Percentiles rank a stretch among this genome's conserved stretches.
Conservation (phyloP, 2,113 vertebrate species). For the Ovis canadensis region DNA sequence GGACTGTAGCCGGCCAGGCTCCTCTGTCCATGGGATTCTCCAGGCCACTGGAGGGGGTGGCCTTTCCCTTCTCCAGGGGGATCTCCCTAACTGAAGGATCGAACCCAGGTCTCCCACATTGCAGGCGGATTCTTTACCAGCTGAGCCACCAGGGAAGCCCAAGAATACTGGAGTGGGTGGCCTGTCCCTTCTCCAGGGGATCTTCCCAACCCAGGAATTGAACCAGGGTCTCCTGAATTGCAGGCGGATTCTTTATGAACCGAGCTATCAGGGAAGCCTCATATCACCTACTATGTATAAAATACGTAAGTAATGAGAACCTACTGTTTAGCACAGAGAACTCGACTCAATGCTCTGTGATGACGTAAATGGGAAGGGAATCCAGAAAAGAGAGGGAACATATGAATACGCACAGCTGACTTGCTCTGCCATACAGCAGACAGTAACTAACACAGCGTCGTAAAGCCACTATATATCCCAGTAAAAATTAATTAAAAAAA, state of each 20-base stretch:
- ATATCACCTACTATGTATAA: not conserved
- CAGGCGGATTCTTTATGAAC: not conserved
- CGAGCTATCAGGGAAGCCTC: not conserved
- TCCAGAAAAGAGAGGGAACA: not conserved
- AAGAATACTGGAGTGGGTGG: not conserved
- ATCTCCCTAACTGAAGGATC: not conserved
- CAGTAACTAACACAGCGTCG: rapidly evolving
- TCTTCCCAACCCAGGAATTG: not conserved
- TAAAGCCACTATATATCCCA: not conserved
- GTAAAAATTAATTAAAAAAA: not conserved
- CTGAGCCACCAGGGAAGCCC: not conserved
- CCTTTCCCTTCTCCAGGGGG: not conserved
- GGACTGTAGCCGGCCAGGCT: rapidly evolving
- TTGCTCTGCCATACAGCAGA: not conserved
- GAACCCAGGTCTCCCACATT: not conserved
- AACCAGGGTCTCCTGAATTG: rapidly evolving
- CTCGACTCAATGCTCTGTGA: not conserved
- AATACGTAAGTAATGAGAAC: not conserved
- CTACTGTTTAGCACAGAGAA: not conserved
- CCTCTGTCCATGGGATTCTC: not conserved
- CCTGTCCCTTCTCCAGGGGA: rapidly evolving
- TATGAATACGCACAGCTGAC: not conserved
- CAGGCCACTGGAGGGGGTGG: not conserved
- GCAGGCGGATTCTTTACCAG: not conserved
- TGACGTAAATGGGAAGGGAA: not conserved